Evolutionary conservation across 2,797 vertebrate species (phyloP), one percentile per base, ranked within the genome.

Genomic region (Schizopygopsis pylzovi): DNA sequence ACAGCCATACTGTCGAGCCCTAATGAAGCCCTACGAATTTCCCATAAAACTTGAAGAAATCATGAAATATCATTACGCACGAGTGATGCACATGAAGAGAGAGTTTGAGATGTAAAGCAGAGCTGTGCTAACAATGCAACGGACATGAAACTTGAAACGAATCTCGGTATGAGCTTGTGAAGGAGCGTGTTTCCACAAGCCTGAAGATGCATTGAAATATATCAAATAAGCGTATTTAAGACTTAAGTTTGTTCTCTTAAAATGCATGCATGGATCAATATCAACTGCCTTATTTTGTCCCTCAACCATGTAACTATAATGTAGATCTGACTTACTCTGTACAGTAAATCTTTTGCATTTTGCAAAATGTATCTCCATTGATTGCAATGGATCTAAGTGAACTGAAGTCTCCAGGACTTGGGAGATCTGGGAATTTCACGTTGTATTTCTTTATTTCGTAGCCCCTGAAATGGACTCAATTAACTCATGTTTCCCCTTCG

Each of bases 301-400:
- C 65, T 72, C 93, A 89, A 92, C 90, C 90, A 90, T 93, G 90
- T 89, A 89, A 81, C 61, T 93, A 91, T 90, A 89, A 88, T 91
- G 86, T 93, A 92, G 91, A 93, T 87, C 89, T 91, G 77, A 89
- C 92, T 89, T 92, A 91, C 91, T 92, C 85, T 87, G 88, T 93
- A 92, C 79, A 87, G 89, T 88, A 90, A 92, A 89, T 90, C 88
- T 93, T 95, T 96, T 95, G 94, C 95, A 93, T 92, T 95, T 93
- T 93, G 95, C 95, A 95, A 95, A 96, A 93, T 91, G 87, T 86
- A 95, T 95, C 92, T 94, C 94, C 94, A 95, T 95, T 96, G 94
- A 95, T 95, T 94, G 84, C 95, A 96, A 95, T 95, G 94, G 94
- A 94, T 94, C 90, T 89, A 92, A 92, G 59, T 87, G 85, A 86